These are phyloP conservation scores for Saccostrea echinata DNA, from an alignment of 1,140 invertebrate genomes.

Conservation along the genomic window DNA sequence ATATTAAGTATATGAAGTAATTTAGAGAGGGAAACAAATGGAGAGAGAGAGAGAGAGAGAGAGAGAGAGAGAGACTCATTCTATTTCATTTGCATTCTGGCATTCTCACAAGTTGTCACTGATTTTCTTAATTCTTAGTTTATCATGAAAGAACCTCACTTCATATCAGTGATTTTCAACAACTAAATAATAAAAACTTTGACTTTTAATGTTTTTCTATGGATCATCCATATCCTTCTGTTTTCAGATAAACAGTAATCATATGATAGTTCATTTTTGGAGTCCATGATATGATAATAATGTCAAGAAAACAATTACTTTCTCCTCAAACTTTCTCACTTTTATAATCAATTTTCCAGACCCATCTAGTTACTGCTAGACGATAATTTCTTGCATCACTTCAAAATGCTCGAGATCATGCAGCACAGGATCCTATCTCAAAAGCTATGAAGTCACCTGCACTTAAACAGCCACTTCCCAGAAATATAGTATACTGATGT, in stretches of 20 bases:
- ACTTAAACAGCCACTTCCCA: neutral
- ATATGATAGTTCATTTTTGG: neutral
- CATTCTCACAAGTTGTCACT: no score
- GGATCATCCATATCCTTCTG: neutral
- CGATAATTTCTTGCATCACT: neutral
- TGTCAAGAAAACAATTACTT: slow-evolving; percentile 13
- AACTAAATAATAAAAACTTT: no score
- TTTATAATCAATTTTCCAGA: slow-evolving; percentile 13
- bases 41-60: no score
- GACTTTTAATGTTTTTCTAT: neutral
- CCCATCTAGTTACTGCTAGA: neutral
- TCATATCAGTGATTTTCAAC: no score
- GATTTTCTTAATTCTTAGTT: no score
- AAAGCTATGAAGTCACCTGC: neutral
- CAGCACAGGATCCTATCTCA: neutral
- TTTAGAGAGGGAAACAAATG: no score
- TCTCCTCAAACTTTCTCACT: slow-evolving; percentile 18
- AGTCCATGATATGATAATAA: neutral
- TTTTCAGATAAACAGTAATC: slow-evolving; percentile 1
- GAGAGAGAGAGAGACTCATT: no score
- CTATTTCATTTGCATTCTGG: no score
- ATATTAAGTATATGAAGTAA: no score
- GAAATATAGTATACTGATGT: neutral
- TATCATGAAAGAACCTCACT: no score
- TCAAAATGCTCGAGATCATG: neutral